Base-by-base conservation (phyloP, 2,113 vertebrate genomes). In the Solea solea region DNA sequence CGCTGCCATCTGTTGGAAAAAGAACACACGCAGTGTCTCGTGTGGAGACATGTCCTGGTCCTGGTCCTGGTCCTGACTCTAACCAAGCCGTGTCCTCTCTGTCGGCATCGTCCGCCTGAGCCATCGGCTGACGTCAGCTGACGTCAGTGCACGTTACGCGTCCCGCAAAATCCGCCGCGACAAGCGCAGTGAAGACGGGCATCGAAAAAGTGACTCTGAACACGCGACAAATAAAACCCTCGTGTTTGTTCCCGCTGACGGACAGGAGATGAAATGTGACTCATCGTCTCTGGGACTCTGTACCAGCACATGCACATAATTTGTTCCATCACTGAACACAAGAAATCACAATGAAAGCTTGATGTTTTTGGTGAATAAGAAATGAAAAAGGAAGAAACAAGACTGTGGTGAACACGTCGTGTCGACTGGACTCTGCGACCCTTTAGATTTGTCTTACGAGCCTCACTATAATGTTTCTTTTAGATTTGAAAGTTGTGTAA, bases 1-100 rank as follows among this genome's bases (percentile, higher is more conserved):
- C 81, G 76, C 81, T 86, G 88, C 87, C 84, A 91, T 90, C 89
- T 90, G 89, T 90, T 88, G 89, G 87, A 88, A 85, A 80, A 78
- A 59, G 74, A 80, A 50, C 68, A 59, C 83, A 84, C 80, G 86
- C 76, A 60, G 77, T 45, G 63, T 69, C 78, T 88, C 87, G 75
- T 89, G 90, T 84, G 76, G 78, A 83, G 87, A 76, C 86, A 84
- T 41, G 86, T 89, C 84, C 76, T 16, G 12, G 21, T 21, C 21
- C 76, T 16, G 12, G 21, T 21, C 21, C 21, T 21, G 21, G 66
- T 72, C 76, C 72, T 65, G 50, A 76, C 76, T 69, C 72, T 62
- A 75, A 85, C 78, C 86, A 83, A 85, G 76, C 82, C 34, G 50
- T 76, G 84, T 85, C 85, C 80, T 1, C 81, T 80, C 84, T 80